Conservation (phyloP, 2,888 invertebrate species). For the Aphrophora alni region DNA sequence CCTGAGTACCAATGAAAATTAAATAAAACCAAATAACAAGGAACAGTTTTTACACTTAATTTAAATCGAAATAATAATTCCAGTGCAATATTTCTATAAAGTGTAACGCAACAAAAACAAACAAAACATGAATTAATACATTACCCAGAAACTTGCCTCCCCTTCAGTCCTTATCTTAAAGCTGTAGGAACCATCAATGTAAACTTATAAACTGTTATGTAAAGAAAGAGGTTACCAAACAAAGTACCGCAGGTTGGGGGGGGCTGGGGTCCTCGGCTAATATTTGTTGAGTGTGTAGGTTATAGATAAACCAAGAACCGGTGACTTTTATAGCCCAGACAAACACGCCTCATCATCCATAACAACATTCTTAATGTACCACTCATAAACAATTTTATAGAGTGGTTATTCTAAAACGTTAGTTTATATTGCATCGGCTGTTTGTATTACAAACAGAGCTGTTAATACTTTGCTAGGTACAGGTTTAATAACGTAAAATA, state of each 20-base stretch:
- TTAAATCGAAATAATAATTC: no score
- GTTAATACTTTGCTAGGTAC: no score
- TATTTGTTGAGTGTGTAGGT: background rate
- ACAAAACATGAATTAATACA: background rate
- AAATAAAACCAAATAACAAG: no score
- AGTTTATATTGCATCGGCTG: background rate
- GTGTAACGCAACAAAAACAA: background rate
- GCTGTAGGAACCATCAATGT: background rate
- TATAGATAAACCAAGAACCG: background rate
- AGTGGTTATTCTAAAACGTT: background rate
- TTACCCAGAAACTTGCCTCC: background rate
- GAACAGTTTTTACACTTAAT: no score
- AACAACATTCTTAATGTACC: background rate
- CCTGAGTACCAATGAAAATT: no score
- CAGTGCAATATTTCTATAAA: no score
- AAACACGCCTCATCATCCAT: background rate
- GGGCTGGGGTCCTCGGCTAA: background rate
- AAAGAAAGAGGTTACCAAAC: background rate
- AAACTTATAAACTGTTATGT: slow-evolving; percentile 5
- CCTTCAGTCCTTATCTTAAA: background rate
- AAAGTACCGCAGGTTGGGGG: background rate
- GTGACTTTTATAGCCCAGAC: background rate
- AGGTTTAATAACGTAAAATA: no score
- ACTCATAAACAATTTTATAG: background rate
- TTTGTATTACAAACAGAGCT: background rate